phyloP scores from a whole-genome alignment of 2,888 invertebrate species.

The Acanthosoma haemorrhoidale region DNA sequence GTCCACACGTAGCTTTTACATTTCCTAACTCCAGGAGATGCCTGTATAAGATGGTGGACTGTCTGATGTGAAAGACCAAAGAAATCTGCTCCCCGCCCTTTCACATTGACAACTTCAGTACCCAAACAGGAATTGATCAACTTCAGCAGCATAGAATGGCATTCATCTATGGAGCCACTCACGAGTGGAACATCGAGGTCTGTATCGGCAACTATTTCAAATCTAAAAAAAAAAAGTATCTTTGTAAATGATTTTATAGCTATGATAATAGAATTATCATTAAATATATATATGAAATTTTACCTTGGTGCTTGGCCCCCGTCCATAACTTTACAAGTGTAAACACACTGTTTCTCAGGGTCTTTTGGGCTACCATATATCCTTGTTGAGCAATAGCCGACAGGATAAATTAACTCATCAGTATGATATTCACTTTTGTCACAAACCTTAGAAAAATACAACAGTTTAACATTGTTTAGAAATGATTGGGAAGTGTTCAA shows the following conservation, averaged over 20 bases:
- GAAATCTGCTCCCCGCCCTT: slow-evolving; percentile 66
- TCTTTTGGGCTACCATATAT: slow-evolving; percentile 67
- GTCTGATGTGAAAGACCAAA: slow-evolving; percentile 72
- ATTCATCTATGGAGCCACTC: slow-evolving; percentile 63
- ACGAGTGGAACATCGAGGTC: slow-evolving; percentile 60
- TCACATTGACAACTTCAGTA: slow-evolving; percentile 54
- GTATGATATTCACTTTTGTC: slow-evolving; percentile 65
- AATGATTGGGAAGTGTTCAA: no score
- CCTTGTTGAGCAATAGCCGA: slow-evolving; percentile 70
- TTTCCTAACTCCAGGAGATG: slow-evolving; percentile 61
- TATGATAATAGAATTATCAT: no score
- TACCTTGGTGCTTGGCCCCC: slow-evolving; percentile 62
- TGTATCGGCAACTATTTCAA: slow-evolving; percentile 73
- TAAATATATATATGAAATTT: slow-evolving; percentile 37
- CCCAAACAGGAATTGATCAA: slow-evolving; percentile 54
- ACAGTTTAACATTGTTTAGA: no score
- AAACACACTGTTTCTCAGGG: slow-evolving; percentile 64
- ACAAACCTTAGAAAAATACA: slow-evolving; percentile 51
- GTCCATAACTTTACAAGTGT: slow-evolving; percentile 75
- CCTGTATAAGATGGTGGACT: slow-evolving; percentile 65
- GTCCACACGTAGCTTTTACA: slow-evolving; percentile 64
- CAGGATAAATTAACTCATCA: slow-evolving; percentile 67
- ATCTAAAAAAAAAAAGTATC: slow-evolving; percentile 49
- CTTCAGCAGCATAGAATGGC: slow-evolving; percentile 62
- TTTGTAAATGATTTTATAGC: no score